Evolutionary conservation across 2,888 invertebrate species (phyloP), one percentile per base, ranked within the genome.

Genomic region (Hofmannophila pseudospretella): DNA sequence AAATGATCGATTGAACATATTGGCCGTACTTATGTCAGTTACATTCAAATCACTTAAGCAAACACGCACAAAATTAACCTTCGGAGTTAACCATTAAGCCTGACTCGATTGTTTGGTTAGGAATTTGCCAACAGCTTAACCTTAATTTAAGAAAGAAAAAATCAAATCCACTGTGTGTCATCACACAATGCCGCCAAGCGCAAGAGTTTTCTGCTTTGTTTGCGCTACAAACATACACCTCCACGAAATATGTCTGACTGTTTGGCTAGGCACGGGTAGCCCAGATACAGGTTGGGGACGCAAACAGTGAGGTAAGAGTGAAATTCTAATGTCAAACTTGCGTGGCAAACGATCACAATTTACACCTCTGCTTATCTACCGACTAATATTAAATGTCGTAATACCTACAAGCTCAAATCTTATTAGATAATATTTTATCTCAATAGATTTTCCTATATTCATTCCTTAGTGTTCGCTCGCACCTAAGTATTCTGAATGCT

Each of bases 261-360:
- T 56, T 57, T 60, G 51, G 49, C 43, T 43, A 56, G 51, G 46
- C 49, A 38, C 44, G 11, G 44, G 54, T 47, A 54, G 55, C 58
- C 63, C 50, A 64, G 58, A 58, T 61, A 48, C 54, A 54, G 56
- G 60, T 52, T 47, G 49, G 34, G 51, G 50, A 39, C 42, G 56
- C 50, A 64, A 62, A 64, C 58, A 62, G 47, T 66, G 61, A 54
- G 58, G 64, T 62, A 66, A 66, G 44, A 60, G 57, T 51, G 63
- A 58, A 65, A 65, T 53, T 49, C 49, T 42, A 41, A 25, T 20
- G 42, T 39, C 30, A 30, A 32, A 33, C 37, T 33, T 31, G 42
- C 29, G 32, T 26, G 32, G 31, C 36, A 26, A 23, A 32, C 25
- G 48, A 38, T 37, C 50, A 60, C 52, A 67, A 61, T 68, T 68